Base-by-base conservation (phyloP, 2,797 vertebrate genomes). In the Triplophysa yarkandensis region DNA sequence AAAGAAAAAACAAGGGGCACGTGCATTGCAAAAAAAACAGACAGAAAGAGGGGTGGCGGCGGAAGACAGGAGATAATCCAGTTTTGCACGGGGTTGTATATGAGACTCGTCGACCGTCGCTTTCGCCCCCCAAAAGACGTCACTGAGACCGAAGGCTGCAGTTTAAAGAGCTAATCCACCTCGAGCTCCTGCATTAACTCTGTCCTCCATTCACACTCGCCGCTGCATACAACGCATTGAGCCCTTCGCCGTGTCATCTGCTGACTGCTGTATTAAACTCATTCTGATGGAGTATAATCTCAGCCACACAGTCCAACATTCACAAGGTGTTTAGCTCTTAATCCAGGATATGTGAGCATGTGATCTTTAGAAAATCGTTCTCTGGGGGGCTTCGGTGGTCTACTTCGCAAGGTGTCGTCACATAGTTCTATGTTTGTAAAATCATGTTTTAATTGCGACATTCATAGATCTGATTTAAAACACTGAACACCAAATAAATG, bases 211-310 rank as follows among this genome's bases (percentile, higher is more conserved):
- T 70, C 75, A 81, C 68, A 77, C 71, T 71, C 41, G 46, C 68
- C 41, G n/a, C 63, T 54, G 27, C 62, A 52, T 74, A 77, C 77
- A 81, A 81, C 71, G 74, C 74, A 68, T 67, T 78, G 74, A 80
- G 66, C 80, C 76, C 55, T 77, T 61, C 74, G 70, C 63, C 23
- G 73, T 60, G 76, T 75, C 61, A 68, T 74, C 74, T 68, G 80
- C 76, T 80, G 80, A 79, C 82, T 78, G 61, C 67, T 44, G 58
- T 78, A 68, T 82, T 80, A 74, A 79, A 71, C 67, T 76, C 62
- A 68, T 80, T 80, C 77, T 82, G 80, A 79, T 34, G 39, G 54
- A 57, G 54, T 58, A 66, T 82, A 84, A 82, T 84, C 78, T 80
- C 61, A 60, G 77, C 80, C 76, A 74, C 78, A 80, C 80, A 74